Evolutionary conservation across 2,888 invertebrate genomes (phyloP), one percentile per base, ranked within the genome.

Genomic region (Drosophila histrio): DNA sequence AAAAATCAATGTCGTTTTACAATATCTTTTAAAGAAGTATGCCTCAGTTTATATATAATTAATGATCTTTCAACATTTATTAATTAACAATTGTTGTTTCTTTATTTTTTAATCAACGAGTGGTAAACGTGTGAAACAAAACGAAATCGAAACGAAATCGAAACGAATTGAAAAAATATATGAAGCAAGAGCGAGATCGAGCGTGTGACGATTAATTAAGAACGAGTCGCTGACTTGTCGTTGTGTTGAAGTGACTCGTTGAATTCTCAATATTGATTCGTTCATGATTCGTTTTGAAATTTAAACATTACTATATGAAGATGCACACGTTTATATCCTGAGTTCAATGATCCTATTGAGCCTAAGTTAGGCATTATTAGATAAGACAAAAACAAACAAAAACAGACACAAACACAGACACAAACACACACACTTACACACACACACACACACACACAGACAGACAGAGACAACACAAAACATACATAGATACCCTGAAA

Each of bases 1-100:
- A 88, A 95, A 97, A 84, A 96, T 97, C 91, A 95, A 96, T 93
- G 96, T 98, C 82, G 95, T 98, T 91, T 95, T 97, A 41, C 95
- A 97, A 91, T 97, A 97, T 93, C 94, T 99, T 79, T 94, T 98
- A 74, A 95, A 96, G 92, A 98, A 97, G 96, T 96, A 93, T 91
- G 92, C 91, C 90, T 89, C 90, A 89, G 89, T 90, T 90, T 84
- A 76, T 78, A 78, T 85, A 80, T 83, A 72, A 77, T 83, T 85
- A 78, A 76, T 81, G 69, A 79, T 76, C 70, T 69, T 65, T 57
- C 70, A 73, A 87, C 71, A 82, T 80, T 77, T 87, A 82, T 85
- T 87, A 85, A 87, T 81, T 62, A 74, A 28, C 72, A 24, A 58
- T 30, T 74, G 75, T 66, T 74, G 73, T 78, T 87, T 85, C 74